Evolutionary conservation across 2,797 vertebrate genomes (phyloP).

Genomic region (Micropoecilia bifurca): DNA sequence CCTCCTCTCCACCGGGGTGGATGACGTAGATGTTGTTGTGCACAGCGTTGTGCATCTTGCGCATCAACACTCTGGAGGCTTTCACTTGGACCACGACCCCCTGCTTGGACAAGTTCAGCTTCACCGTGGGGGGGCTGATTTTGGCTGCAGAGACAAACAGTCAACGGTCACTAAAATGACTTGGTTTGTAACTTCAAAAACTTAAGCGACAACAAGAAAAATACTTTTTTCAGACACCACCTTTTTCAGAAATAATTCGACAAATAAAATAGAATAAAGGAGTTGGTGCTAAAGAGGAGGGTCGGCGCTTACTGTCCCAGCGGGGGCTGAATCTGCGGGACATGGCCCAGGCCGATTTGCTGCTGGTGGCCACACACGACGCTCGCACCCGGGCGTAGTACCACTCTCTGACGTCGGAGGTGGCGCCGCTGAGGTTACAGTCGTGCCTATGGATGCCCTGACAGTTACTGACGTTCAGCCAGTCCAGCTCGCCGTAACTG

Average conservation of each 20-base stretch:
- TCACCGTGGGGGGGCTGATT: slow-evolving; percentile 75
- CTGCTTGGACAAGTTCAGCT: slow-evolving; percentile 51
- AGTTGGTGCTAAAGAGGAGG: neutral
- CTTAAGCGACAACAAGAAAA: neutral
- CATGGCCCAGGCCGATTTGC: slow-evolving; percentile 81
- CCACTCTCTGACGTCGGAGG: slow-evolving; percentile 81
- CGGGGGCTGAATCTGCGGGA: slow-evolving; percentile 87
- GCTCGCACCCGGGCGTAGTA: slow-evolving; percentile 87
- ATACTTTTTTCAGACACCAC: neutral
- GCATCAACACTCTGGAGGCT: slow-evolving; percentile 51
- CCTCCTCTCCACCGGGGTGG: slow-evolving; percentile 66
- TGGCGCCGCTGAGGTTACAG: slow-evolving; percentile 89
- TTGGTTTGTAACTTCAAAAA: neutral
- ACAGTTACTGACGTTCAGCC: slow-evolving; percentile 81
- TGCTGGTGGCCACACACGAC: slow-evolving; percentile 5
- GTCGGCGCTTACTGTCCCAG: slow-evolving; percentile 86
- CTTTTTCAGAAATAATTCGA: neutral
- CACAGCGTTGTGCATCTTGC: slow-evolving; percentile 69
- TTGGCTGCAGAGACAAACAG: slow-evolving; percentile 60
- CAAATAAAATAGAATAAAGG: neutral
- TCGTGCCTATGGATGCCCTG: slow-evolving; percentile 76
- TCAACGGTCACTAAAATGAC: neutral
- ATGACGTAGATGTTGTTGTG: slow-evolving; percentile 72
- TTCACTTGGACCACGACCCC: slow-evolving; percentile 72
- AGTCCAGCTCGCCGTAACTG: slow-evolving; percentile 87